Base-by-base conservation (phyloP, 2,797 vertebrate species). In the Atherinosoma microstoma region DNA sequence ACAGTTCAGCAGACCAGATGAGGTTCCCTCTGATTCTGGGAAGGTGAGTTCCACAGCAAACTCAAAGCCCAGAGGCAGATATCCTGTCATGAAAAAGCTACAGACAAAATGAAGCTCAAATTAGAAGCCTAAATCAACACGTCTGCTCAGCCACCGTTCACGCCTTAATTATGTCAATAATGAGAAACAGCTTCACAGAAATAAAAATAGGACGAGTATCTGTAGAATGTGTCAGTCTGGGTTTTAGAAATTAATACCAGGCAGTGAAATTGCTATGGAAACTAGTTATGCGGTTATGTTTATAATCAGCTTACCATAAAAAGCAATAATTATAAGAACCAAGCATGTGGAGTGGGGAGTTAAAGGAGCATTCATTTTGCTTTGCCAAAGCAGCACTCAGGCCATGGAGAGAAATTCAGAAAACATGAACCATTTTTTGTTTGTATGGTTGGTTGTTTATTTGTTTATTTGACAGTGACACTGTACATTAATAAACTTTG, bases 31-130 rank as follows among this genome's bases (percentile, higher is more conserved):
- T 0, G 97, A 97, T 80, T 99, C 97, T 38, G 98, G 98, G 69
- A 96, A 97, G 0, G 98, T 99, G 87, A 99, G 92, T 85, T 99
- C 98, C 9, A 94, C 98, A 1, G 96, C 98, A 94, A 97, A 99
- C 92, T 99, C 98, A 83, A 98, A 99, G 38, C 98, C 98, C 80
- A 99, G 87, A 0, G 98, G 97, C 59, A 99, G 94, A 84, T 98
- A 99, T 16, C 97, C 97, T 0, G 97, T 98, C 98, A 99, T 99
- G 85, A 98, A 99, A 92, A 99, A 97, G 58, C 98, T 99, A 82
- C 54, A 82, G 18, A 83, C 4, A 60, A n/a, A 30, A 6, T 1
- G n/a, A 36, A 53, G 24, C 47, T 81, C 15, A 63, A 51, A 57
- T 42, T 4, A 61, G 64, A 65, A 6, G 18, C 4, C 0, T 8